phyloP scores from a whole-genome alignment of 2,113 vertebrate genomes.

The Chascanopsetta lugubris region DNA sequence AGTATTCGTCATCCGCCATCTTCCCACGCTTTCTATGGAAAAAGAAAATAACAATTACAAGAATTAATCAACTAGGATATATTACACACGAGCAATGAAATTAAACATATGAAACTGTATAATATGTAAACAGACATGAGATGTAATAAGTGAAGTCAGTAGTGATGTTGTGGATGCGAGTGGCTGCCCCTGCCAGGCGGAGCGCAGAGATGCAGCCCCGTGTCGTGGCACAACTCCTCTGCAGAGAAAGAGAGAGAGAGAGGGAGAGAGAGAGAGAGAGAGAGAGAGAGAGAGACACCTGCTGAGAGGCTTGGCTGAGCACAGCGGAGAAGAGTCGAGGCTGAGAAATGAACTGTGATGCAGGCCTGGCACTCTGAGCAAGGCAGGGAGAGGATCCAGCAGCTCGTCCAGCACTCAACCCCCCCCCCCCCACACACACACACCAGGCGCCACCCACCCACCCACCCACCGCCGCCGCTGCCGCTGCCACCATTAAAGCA shows the following conservation, averaged over 20 bases:
- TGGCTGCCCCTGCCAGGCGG: constrained; percentile 29
- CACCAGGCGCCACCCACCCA: constrained; percentile 13
- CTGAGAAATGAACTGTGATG: constrained; percentile 72
- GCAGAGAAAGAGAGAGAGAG: constrained; percentile 57
- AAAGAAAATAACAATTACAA: no score
- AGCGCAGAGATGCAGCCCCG: constrained; percentile 42
- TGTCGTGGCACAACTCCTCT: constrained; percentile 57
- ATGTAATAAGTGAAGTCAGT: constrained; percentile 22
- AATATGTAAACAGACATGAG: no score
- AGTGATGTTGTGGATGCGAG: constrained; percentile 22
- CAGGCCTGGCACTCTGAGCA: constrained; percentile 62
- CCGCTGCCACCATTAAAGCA: constrained; percentile 53
- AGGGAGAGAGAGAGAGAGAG: no score
- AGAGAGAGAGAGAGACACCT: constrained; percentile 71
- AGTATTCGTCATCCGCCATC: no score
- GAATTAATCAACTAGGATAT: no score
- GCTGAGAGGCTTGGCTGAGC: constrained; percentile 75
- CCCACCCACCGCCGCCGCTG: constrained; percentile 34
- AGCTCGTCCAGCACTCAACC: constrained; percentile 41
- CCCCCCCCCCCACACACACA: background rate
- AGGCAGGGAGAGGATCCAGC: constrained; percentile 61
- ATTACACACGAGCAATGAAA: no score
- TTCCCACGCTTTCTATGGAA: no score
- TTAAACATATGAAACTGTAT: no score
- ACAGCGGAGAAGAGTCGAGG: constrained; percentile 50